Evolutionary conservation across 2,797 vertebrate species (phyloP), one percentile per base, ranked within the genome.

Genomic region (Holocentrus rufus): DNA sequence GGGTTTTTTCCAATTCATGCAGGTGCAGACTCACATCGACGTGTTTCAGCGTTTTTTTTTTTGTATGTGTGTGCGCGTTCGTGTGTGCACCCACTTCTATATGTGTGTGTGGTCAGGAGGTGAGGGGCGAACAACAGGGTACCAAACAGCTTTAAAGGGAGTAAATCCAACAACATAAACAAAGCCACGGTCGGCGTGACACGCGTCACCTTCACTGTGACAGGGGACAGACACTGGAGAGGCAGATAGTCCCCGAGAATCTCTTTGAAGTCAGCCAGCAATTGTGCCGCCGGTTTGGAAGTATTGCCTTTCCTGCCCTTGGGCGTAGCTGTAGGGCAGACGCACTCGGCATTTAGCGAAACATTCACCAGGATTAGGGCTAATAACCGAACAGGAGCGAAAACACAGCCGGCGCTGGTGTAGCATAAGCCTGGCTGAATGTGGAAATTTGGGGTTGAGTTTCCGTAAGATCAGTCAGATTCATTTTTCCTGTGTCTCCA

Each of bases 91-190:
- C n/a, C 39, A n/a, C 22, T 71, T 68, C 15, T 73, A 54, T 49
- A 49, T 65, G 71, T 57, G 73, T 77, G 58, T 59, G 77, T 66
- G 86, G 84, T 90, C 87, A 86, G 58, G 69, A 84, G 85, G 87
- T 89, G 89, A 90, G 73, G 85, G 83, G 46, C 74, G n/a, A 90
- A 85, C 90, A 74, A 83, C 80, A 13, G 86, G 91, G 47, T 69
- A 72, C 74, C 79, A 80, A 90, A 77, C 77, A 27, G 85, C 85
- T 89, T 91, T 91, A 88, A 84, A 84, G 83, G 81, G 83, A 81
- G 79, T 91, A 93, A 93, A 92, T 89, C 89, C 89, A 82, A 81
- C 87, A 88, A 85, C 78, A 87, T 77, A 91, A 91, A 93, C 90
- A 92, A 89, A 92, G 81, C 73, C 79, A 20, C 67, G 62, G 76